Base-by-base conservation (phyloP, 2,113 vertebrate species). In the Bubalus kerabau region DNA sequence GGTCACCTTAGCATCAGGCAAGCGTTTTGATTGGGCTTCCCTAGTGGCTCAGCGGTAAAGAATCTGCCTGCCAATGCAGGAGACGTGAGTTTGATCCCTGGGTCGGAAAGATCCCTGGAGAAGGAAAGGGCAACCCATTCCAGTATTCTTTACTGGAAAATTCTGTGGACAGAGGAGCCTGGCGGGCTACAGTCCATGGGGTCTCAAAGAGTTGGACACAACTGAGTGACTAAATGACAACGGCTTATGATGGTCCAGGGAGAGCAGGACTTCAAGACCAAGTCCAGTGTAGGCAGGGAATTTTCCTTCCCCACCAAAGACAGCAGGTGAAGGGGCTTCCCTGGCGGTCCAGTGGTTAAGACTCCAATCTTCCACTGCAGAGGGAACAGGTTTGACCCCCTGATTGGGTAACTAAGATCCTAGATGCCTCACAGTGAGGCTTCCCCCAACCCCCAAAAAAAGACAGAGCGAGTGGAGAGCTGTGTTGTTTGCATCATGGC, bases 391-490 rank as follows among this genome's bases (percentile, higher is more conserved):
- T 43, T 76, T 26, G 40, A 76, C 23, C 36, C 71, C 71, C 40
- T 76, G 71, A 40, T 14, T 76, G 12, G 23, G 71, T 43, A 43
- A 76, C 40, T 43, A 76, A 76, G 36, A 14, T 74, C 71, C 71
- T 12, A 76, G 36, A 76, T 76, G 71, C 12, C 71, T 24, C 36
- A 76, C 40, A 23, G 67, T 24, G 21, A 74, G 67, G 21, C 9
- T 23, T 0, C 4, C 9, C 19, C 19, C 64, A 14, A 0, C 30
- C 17, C n/a, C 16, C 19, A 0, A 0, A 74, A 76, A 76, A 43
- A 43, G 67, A 24, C 9, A 74, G 23, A 59, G 8, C 7, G 60
- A 46, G n/a, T 82, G 12, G 81, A 93, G 13, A 62, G 30, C 60
- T 56, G 30, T 67, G 21, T 46, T 80, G 84, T 90, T 86, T 88